Conservation (phyloP, 2,113 vertebrate genomes). For the Mixornis gularis region DNA sequence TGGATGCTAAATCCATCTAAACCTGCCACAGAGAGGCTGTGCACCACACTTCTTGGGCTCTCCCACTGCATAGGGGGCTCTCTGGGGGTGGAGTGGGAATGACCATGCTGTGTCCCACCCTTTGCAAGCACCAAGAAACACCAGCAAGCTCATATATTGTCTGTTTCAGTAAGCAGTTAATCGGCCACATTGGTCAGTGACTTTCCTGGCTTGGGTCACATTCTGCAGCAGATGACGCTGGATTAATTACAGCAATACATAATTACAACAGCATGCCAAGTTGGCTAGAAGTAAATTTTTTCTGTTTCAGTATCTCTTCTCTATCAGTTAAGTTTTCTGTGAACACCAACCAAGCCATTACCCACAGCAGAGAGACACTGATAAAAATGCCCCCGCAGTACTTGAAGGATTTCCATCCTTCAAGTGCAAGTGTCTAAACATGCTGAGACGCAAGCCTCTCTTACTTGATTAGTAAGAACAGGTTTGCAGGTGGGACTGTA, state of each 20-base stretch:
- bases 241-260: background rate
- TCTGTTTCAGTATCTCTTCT: background rate
- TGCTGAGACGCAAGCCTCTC: fast-evolving
- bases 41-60: background rate
- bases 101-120: background rate
- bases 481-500: background rate
- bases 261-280: background rate
- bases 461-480: background rate
- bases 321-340: background rate
- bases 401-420: background rate
- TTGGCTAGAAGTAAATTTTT: background rate
- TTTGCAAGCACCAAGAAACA: background rate
- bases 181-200: background rate
- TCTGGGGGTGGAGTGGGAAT: background rate
- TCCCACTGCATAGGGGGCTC: background rate
- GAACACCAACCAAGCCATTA: background rate
- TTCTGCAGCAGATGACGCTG: background rate
- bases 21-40: background rate
- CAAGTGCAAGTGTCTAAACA: background rate
- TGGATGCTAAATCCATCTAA: background rate
- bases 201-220: background rate
- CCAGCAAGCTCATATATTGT: background rate
- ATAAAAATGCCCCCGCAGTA: background rate
- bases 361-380: background rate
- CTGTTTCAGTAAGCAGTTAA: background rate